Conservation (phyloP, 2,797 vertebrate genomes). For the Sardinella longiceps region DNA sequence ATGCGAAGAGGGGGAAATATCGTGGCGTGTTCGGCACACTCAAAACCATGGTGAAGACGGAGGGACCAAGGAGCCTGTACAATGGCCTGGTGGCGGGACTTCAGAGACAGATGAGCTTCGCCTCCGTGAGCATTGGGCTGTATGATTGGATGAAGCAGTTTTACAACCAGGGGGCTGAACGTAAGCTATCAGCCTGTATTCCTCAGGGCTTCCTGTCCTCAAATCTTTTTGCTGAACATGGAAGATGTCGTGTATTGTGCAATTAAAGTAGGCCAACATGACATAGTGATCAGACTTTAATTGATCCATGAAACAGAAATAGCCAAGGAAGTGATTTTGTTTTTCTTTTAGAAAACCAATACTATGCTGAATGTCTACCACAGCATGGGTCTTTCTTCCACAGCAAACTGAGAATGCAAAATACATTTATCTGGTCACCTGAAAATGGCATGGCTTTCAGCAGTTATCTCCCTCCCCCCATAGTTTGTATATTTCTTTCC, state of each 20-base stretch:
- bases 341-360: not conserved
- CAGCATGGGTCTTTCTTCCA: no score
- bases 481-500: not conserved
- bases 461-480: no score
- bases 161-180: constrained; percentile 73
- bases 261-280: no score
- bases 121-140: constrained; percentile 81
- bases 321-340: no score
- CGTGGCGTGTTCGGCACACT: constrained; percentile 80
- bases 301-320: no score
- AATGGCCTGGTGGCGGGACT: constrained; percentile 79
- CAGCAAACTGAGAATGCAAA: no score
- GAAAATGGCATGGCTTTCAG: no score
- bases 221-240: no score
- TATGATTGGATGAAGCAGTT: constrained; percentile 82
- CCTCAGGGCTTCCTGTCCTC: not conserved
- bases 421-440: no score
- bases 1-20: constrained; percentile 60
- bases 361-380: no score
- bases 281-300: no score
- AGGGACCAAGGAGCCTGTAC: constrained; percentile 77
- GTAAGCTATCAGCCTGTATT: constrained; percentile 53
- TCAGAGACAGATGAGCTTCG: constrained; percentile 82
- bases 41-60: constrained; percentile 73
- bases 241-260: no score